These are phyloP conservation scores for Acanthornis magna DNA, from an alignment of 2,797 vertebrate genomes.

Conservation along the genomic window DNA sequence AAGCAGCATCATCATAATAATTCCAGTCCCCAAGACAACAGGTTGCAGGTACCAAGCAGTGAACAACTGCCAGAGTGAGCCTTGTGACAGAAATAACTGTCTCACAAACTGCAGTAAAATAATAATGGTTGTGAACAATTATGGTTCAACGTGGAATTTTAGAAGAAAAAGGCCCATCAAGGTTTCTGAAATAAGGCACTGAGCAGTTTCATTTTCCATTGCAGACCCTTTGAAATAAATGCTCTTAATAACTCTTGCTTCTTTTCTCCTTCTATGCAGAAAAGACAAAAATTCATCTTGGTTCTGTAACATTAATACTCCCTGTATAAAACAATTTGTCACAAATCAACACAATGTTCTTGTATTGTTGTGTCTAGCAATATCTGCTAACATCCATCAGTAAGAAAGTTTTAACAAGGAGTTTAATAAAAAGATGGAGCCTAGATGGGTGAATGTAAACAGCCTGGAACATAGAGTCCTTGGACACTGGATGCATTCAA, in stretches of 20 bases:
- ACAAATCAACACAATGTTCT: background rate
- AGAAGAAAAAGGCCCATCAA: constrained; percentile 17
- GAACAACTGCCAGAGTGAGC: background rate
- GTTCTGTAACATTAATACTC: constrained; percentile 17
- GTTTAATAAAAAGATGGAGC: background rate
- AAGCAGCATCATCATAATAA: constrained; percentile 25
- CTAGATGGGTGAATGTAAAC: background rate
- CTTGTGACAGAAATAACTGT: background rate
- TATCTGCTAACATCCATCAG: background rate
- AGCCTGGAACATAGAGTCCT: background rate
- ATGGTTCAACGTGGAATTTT: constrained; percentile 18
- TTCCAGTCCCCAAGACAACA: constrained; percentile 12
- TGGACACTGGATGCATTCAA: background rate
- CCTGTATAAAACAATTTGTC: background rate
- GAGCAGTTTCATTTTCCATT: constrained; percentile 25
- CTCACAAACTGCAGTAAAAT: background rate
- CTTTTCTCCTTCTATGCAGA: background rate
- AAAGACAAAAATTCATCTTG: constrained; percentile 16
- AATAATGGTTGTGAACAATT: constrained; percentile 46
- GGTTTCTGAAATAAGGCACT: constrained; percentile 30
- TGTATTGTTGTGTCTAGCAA: background rate
- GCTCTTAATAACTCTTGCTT: constrained; percentile 45
- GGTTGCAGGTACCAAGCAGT: background rate
- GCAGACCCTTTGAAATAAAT: constrained; percentile 48
- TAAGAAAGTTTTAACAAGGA: background rate